Evolutionary conservation across 2,113 vertebrate genomes (phyloP), one percentile per base, ranked within the genome.

Genomic region (Herpailurus yagouaroundi): DNA sequence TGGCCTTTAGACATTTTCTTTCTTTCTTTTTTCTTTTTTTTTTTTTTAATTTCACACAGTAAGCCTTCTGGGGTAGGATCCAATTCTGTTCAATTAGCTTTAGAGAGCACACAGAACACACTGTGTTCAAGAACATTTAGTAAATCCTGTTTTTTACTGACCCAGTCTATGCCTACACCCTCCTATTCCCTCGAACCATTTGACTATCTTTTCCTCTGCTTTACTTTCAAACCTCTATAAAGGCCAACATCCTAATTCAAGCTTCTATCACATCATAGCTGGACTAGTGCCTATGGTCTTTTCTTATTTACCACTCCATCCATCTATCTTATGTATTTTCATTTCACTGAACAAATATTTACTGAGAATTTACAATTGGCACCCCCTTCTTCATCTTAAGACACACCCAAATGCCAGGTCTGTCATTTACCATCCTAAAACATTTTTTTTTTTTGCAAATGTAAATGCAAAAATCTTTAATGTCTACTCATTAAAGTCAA

Each of bases 391-490:
- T 73, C 82, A 76, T 33, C 45, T 82, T 83, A 79, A 57, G 21
- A 77, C 50, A 55, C 41, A 96, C 31, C 74, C 31, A 57, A 57
- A 36, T n/a, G 55, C 63, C 10, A 57, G 83, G 18, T 89, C 55
- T 76, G 68, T 81, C 68, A 69, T 69, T 90, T 76, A 69, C 33
- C 66, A 73, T 74, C 38, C 14, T 38, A 77, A 95, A 93, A 38
- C 60, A 82, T 50, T 86, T 45, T 48, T 97, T 48, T 97, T 97
- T 82, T 45, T 97, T 82, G 25, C 19, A 93, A 93, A 71, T 60
- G n/a, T 36, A 60, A 79, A 18, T 77, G 63, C 68, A 76, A 71
- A 60, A 89, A 52, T 16, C 15, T 83, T 36, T 83, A 66, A 18
- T n/a, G 60, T 33, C 33, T 89, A 45, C 25, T 74, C 36, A 66